These are phyloP conservation scores for Drosophila orena DNA, from an alignment of 1,140 invertebrate species.

Conservation along the genomic window DNA sequence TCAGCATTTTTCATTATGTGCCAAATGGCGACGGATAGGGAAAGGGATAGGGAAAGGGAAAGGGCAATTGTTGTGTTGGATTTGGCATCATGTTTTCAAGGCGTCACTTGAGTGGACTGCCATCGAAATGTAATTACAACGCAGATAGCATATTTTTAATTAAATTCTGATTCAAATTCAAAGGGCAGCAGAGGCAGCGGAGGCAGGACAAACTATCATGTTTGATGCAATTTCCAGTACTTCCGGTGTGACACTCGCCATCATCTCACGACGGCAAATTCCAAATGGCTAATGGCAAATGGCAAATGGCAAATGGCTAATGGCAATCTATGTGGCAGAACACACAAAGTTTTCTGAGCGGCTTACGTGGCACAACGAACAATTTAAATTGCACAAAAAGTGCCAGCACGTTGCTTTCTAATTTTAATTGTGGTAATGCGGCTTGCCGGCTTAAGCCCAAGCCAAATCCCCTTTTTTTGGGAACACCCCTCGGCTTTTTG, in stretches of 20 bases:
- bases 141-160: slow-evolving; percentile 43
- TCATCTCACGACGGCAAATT: background rate
- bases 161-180: slow-evolving; percentile 25
- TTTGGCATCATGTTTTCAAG: slow-evolving; percentile 23
- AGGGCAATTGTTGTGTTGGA: slow-evolving; percentile 34
- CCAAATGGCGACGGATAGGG: slow-evolving; percentile 21
- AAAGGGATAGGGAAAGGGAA: slow-evolving; percentile 42
- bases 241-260: background rate
- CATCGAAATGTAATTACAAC: slow-evolving; percentile 43
- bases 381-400: slow-evolving; percentile 66
- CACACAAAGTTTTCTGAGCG: slow-evolving; percentile 38
- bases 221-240: slow-evolving; percentile 9
- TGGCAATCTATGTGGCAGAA: slow-evolving; percentile 6
- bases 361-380: slow-evolving; percentile 58
- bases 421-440: slow-evolving; percentile 69
- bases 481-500: slow-evolving; percentile 14
- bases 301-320: no score
- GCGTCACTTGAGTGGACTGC: slow-evolving; percentile 34
- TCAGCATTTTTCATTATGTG: slow-evolving; percentile 56
- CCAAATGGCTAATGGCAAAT: no score
- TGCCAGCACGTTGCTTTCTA: slow-evolving; percentile 54
- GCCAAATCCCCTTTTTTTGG: background rate
- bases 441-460: slow-evolving; percentile 48
- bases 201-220: slow-evolving; percentile 1
- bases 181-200: slow-evolving; percentile 3